phyloP scores from a whole-genome alignment of 2,888 invertebrate genomes.

The Epiblema foenella region DNA sequence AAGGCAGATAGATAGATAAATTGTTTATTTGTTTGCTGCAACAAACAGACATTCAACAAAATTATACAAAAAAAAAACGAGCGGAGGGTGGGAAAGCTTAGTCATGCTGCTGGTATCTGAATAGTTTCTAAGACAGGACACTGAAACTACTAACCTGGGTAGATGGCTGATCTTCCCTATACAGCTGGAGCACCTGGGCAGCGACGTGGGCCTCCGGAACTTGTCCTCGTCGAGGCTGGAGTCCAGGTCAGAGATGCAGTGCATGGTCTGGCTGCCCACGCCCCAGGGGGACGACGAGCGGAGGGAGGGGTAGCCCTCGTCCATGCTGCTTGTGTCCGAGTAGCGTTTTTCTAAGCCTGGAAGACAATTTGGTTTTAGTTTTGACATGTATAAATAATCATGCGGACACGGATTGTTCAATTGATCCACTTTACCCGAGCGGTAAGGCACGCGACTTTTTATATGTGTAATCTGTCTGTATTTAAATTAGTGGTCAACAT shows the following conservation, averaged over 20 bases:
- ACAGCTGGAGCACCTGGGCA: conserved; percentile 90
- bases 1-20: too few species aligned
- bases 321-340: conserved; percentile 76
- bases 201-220: conserved; percentile 72
- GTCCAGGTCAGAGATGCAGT: conserved; percentile 78
- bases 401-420: too few species aligned
- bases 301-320: conserved; percentile 76
- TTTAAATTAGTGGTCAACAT: too few species aligned
- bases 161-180: conserved; percentile 91
- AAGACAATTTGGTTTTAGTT: conserved; percentile 15
- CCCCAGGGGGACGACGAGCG: conserved; percentile 76
- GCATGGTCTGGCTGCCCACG: conserved; percentile 78
- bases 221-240: conserved; percentile 74
- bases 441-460: too few species aligned
- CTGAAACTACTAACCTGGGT: conserved; percentile 61
- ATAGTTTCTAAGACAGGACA: too few species aligned
- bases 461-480: too few species aligned
- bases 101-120: too few species aligned
- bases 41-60: too few species aligned
- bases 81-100: too few species aligned
- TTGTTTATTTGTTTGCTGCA: too few species aligned
- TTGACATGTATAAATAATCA: not conserved
- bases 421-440: too few species aligned
- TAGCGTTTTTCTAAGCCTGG: conserved; percentile 78
- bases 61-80: too few species aligned